These are phyloP conservation scores for Coreius guichenoti DNA, from an alignment of 2,797 vertebrate genomes.

Conservation along the genomic window DNA sequence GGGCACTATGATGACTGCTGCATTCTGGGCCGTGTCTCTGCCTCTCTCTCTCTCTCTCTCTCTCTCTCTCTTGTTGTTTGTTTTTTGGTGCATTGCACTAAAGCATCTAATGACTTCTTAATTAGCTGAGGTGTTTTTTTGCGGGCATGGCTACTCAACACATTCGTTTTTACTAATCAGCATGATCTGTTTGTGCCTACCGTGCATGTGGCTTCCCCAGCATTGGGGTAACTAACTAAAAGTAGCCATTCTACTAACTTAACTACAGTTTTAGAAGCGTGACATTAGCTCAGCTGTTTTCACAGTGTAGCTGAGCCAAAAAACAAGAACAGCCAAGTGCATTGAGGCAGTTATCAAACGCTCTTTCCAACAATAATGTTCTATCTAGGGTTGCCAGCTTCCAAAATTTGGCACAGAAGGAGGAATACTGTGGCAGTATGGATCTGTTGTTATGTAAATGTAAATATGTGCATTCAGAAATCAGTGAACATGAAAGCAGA, in stretches of 20 bases:
- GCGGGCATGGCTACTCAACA: constrained; percentile 20
- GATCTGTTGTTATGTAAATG: neutral
- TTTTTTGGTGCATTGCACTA: constrained; percentile 60
- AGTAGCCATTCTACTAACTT: neutral
- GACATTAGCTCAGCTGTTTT: neutral
- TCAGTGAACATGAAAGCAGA: neutral
- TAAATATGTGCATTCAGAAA: neutral
- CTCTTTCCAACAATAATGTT: neutral
- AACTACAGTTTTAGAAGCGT: neutral
- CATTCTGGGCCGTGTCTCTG: constrained; percentile 45
- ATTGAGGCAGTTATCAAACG: neutral
- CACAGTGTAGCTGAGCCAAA: neutral
- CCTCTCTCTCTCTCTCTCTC: constrained; percentile 5
- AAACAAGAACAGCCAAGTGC: neutral
- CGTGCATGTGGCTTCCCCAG: constrained; percentile 22
- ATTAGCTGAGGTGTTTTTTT: constrained; percentile 47
- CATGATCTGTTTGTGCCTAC: constrained; percentile 47
- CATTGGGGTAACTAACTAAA: neutral
- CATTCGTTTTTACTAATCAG: constrained; percentile 49
- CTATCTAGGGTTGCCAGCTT: neutral
- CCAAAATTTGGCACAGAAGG: neutral
- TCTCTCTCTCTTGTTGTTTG: constrained; percentile 24
- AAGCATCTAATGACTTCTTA: constrained; percentile 58
- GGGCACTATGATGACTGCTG: constrained; percentile 59
- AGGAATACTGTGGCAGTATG: neutral